Evolutionary conservation across 2,888 invertebrate species (phyloP).

Genomic region (Monopis laevigella): DNA sequence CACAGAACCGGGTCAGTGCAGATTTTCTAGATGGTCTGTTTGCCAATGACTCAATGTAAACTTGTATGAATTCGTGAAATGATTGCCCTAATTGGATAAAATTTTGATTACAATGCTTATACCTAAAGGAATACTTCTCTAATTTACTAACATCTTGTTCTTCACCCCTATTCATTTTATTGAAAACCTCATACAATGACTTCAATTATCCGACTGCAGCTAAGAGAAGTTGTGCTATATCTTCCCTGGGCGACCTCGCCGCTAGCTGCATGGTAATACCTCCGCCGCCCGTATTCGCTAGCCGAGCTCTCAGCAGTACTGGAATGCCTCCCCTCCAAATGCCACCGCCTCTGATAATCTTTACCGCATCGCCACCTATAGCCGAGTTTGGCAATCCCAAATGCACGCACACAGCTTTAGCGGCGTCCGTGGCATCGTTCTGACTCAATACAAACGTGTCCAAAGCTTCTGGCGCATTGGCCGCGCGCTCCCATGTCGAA

Average conservation of each 20-base stretch:
- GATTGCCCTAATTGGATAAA: no score
- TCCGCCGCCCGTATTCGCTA: constrained; percentile 75
- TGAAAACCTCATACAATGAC: no score
- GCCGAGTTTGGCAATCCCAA: constrained; percentile 41
- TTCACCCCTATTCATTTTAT: no score
- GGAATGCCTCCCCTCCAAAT: constrained; percentile 92
- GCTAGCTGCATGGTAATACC: constrained; percentile 96
- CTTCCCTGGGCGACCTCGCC: constrained; percentile 85
- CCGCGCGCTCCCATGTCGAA: constrained; percentile 81
- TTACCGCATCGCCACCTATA: constrained; percentile 46
- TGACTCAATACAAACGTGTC: constrained; percentile 91
- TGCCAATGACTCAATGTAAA: no score
- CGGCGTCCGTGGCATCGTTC: constrained; percentile 42
- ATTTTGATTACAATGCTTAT: no score
- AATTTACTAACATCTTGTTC: no score
- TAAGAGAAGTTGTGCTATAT: constrained; percentile 87
- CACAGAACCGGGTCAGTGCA: no score
- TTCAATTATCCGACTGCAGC: constrained; percentile 84
- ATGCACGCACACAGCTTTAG: constrained; percentile 49
- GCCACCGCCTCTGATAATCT: constrained; percentile 67
- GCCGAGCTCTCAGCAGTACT: constrained; percentile 85
- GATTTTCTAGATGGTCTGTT: no score
- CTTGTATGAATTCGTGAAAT: no score
- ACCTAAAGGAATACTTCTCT: no score
- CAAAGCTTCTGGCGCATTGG: constrained; percentile 78